A percentile compares a stretch with the other conserved stretches of the same genome.
These are phyloP conservation scores for Scarus forsteni DNA, from an alignment of 2,797 vertebrate genomes.

Conservation along the genomic window DNA sequence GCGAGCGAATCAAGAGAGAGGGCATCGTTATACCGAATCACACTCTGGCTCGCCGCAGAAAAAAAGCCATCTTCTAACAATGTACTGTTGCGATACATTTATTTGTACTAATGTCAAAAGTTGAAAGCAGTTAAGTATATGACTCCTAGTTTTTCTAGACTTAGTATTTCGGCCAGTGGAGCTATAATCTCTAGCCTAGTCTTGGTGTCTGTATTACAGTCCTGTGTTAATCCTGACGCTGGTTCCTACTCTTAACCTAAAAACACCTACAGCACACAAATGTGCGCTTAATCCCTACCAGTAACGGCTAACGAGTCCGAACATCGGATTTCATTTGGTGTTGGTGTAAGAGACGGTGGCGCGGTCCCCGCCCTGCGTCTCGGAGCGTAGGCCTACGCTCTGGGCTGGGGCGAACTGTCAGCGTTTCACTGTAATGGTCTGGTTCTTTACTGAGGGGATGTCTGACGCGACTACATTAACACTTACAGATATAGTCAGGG, in stretches of 20 bases:
- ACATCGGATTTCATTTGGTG: slow-evolving; percentile 65
- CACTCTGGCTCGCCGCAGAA: slow-evolving; percentile 70
- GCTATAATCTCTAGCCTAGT: slow-evolving; percentile 78
- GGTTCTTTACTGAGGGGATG: slow-evolving; percentile 72
- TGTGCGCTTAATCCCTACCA: slow-evolving; percentile 48
- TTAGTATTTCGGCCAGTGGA: slow-evolving; percentile 72
- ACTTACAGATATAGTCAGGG: slow-evolving; percentile 72
- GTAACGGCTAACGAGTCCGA: slow-evolving; percentile 54
- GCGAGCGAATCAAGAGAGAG: slow-evolving; percentile 69
- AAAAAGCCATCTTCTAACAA: slow-evolving; percentile 71
- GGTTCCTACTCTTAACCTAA: slow-evolving; percentile 62
- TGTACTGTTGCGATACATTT: slow-evolving; percentile 75
- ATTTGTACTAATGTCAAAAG: slow-evolving; percentile 80
- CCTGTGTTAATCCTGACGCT: slow-evolving; percentile 69
- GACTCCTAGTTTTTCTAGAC: slow-evolving; percentile 73
- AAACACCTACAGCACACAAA: slow-evolving; percentile 60
- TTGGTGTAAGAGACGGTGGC: slow-evolving; percentile 55
- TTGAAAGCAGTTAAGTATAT: slow-evolving; percentile 78
- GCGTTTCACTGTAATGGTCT: slow-evolving; percentile 67
- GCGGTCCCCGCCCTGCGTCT: slow-evolving; percentile 2
- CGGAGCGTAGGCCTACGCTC: slow-evolving; percentile 45
- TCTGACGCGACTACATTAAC: slow-evolving; percentile 78
- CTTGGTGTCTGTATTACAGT: slow-evolving; percentile 71
- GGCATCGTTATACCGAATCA: slow-evolving; percentile 64
- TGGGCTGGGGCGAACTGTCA: slow-evolving; percentile 45